phyloP scores from a whole-genome alignment of 1,140 invertebrate genomes.

The Pogonomyrmex barbatus region DNA sequence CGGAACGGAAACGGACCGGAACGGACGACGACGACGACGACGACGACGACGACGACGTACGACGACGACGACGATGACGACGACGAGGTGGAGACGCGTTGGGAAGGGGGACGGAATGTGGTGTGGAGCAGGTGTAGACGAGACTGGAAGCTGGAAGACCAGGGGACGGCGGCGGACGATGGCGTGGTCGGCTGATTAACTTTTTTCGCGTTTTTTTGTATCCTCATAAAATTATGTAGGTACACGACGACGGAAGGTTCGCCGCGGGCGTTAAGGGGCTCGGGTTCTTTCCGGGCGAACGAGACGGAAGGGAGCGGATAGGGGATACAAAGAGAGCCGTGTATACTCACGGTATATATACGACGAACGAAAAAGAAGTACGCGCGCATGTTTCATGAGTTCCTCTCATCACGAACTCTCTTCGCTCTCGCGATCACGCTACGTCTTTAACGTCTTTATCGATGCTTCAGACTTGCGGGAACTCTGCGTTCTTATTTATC shows the following conservation, averaged over 20 bases:
- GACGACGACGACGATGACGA: background rate
- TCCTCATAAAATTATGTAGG: slow-evolving; percentile 72
- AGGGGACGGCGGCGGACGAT: slow-evolving; percentile 28
- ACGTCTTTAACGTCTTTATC: slow-evolving; percentile 37
- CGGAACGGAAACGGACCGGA: no score
- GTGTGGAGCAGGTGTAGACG: slow-evolving; percentile 51
- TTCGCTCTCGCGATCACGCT: slow-evolving; percentile 24
- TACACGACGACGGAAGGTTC: slow-evolving; percentile 54
- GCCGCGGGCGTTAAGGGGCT: slow-evolving; percentile 64
- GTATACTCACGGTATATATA: background rate
- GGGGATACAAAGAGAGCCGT: background rate
- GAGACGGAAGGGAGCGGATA: background rate
- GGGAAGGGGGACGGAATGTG: slow-evolving; percentile 16
- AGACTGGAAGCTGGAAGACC: slow-evolving; percentile 43
- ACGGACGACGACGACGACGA: background rate
- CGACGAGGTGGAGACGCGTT: slow-evolving; percentile 9
- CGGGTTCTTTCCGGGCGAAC: slow-evolving; percentile 31
- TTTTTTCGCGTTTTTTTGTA: slow-evolving; percentile 74
- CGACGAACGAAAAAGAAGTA: slow-evolving; percentile 27
- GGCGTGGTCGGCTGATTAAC: slow-evolving; percentile 68
- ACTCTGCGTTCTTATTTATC: background rate
- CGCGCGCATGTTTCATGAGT: slow-evolving; percentile 38
- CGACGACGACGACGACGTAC: background rate
- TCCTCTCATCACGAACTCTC: slow-evolving; percentile 27
- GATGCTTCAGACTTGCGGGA: background rate